These are phyloP conservation scores for Pseudochromis fuscus DNA, from an alignment of 2,797 vertebrate genomes.

Conservation along the genomic window DNA sequence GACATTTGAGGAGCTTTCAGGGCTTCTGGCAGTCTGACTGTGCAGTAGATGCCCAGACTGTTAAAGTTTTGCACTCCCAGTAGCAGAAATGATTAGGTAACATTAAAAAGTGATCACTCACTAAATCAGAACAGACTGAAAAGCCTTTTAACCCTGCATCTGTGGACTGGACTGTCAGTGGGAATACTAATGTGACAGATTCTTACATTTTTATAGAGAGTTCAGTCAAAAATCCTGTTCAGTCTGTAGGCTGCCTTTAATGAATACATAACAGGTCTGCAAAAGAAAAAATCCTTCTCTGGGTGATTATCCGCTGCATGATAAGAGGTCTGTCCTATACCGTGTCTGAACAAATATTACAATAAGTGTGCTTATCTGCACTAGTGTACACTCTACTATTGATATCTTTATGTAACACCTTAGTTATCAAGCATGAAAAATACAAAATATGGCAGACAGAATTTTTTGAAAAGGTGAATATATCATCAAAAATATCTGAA, in stretches of 20 bases:
- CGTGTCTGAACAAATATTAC: background rate
- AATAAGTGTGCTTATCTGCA: background rate
- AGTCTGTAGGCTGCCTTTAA: constrained; percentile 23
- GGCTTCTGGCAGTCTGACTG: constrained; percentile 17
- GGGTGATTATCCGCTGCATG: constrained; percentile 26
- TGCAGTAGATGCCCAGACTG: constrained; percentile 14
- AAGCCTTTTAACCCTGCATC: constrained; percentile 26
- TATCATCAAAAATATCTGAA: background rate
- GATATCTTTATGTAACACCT: background rate
- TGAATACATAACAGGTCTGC: constrained; percentile 35
- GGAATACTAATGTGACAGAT: constrained; percentile 47
- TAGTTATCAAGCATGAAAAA: background rate
- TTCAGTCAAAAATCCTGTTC: background rate
- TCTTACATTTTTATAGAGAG: constrained; percentile 26
- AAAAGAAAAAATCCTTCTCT: constrained; percentile 18
- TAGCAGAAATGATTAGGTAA: background rate
- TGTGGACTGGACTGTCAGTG: constrained; percentile 10
- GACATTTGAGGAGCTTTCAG: constrained; percentile 24
- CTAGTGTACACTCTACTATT: background rate
- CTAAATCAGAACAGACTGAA: constrained; percentile 22
- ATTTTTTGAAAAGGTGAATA: background rate
- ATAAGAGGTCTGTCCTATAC: background rate
- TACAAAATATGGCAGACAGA: background rate
- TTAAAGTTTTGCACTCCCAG: background rate
- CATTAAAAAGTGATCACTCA: background rate